A percentile compares a stretch with the other conserved stretches of the same genome.
These are phyloP conservation scores for Acrossocheilus fasciatus DNA, from an alignment of 2,797 vertebrate species.

Conservation along the genomic window DNA sequence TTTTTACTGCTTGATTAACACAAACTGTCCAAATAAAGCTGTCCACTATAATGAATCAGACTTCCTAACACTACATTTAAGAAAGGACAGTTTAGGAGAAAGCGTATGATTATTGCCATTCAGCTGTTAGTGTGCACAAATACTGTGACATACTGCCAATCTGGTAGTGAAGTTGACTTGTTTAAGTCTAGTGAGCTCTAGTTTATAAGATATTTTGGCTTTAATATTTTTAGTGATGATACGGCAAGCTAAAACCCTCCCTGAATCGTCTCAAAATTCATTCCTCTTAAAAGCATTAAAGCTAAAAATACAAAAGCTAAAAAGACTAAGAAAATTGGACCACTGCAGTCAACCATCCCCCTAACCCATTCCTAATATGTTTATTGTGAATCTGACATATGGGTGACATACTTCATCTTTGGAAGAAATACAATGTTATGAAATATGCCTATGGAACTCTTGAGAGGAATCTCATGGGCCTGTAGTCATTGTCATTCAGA, in stretches of 20 bases:
- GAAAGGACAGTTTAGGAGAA: background rate
- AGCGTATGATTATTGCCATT: background rate
- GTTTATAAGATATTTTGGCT: background rate
- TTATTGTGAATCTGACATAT: background rate
- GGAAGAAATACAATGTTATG: background rate
- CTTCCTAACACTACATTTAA: background rate
- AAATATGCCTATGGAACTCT: background rate
- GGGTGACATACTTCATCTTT: background rate
- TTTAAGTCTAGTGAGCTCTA: background rate
- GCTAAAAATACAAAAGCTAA: background rate
- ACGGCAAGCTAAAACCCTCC: background rate
- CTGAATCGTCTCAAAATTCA: background rate
- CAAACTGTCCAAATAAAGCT: slow-evolving; percentile 2
- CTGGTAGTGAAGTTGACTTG: background rate
- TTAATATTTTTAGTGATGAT: background rate
- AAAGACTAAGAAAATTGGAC: background rate
- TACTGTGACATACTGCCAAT: background rate
- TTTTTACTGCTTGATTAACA: background rate
- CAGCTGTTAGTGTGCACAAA: slow-evolving; percentile 5
- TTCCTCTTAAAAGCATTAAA: slow-evolving; percentile 3
- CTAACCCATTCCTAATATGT: background rate
- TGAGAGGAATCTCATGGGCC: background rate
- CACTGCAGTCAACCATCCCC: background rate
- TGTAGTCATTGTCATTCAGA: background rate
- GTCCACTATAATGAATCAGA: background rate